Conservation (phyloP, 2,113 vertebrate species). For the Myiagra hebetior region DNA sequence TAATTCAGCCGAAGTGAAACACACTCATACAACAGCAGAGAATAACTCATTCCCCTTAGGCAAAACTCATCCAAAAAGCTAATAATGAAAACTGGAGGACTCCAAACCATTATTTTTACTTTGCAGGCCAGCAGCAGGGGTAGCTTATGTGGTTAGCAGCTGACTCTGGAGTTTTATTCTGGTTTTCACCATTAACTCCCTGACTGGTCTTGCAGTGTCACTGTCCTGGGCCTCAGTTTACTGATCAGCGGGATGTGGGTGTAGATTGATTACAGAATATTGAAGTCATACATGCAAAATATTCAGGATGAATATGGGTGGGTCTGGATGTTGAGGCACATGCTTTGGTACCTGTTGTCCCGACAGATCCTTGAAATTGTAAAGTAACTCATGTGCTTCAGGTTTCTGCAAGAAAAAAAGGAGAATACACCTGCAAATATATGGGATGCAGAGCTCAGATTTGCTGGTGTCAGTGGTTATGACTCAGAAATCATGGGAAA, state of each 20-base stretch:
- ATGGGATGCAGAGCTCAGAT: not conserved
- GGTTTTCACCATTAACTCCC: not conserved
- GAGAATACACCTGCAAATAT: not conserved
- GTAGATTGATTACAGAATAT: not conserved
- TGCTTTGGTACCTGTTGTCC: not conserved
- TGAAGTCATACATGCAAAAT: not conserved
- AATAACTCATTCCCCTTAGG: constrained; percentile 55
- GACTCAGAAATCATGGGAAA: constrained; percentile 8
- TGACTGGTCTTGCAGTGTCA: not conserved
- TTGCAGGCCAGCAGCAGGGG: constrained; percentile 32
- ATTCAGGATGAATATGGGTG: not conserved
- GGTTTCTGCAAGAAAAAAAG: not conserved
- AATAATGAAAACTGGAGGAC: constrained; percentile 50
- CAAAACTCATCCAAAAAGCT: constrained; percentile 61
- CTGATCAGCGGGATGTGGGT: not conserved
- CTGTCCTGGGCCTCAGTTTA: not conserved
- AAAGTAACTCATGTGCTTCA: not conserved
- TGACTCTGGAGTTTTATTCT: constrained; percentile 21
- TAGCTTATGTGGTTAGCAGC: constrained; percentile 44
- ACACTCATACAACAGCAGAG: constrained; percentile 11
- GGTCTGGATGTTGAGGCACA: not conserved
- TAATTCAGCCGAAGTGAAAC: constrained; percentile 51
- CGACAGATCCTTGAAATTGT: not conserved
- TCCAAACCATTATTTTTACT: constrained; percentile 53
- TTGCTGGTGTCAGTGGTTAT: not conserved